A percentile compares a stretch with the other conserved stretches of the same genome.
Conservation (phyloP, 1,140 invertebrate genomes). For the Magallana gigas region DNA sequence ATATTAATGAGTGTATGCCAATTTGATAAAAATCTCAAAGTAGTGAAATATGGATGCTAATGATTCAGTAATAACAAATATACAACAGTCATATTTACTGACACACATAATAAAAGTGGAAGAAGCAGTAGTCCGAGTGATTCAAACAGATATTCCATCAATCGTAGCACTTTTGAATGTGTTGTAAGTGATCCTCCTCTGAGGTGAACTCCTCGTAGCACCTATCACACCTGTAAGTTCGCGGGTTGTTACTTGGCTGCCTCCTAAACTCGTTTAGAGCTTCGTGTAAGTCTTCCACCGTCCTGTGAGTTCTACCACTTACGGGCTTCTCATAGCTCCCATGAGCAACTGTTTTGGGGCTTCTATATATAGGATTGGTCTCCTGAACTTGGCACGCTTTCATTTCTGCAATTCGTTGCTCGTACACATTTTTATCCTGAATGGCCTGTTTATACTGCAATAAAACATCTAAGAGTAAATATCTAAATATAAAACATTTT, state of each 20-base stretch:
- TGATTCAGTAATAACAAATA: too few relatives aligned
- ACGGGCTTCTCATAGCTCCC: not conserved
- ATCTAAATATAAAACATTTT: not conserved
- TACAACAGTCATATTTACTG: too few relatives aligned
- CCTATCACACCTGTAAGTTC: not conserved
- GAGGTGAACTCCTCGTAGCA: slow-evolving; percentile 1
- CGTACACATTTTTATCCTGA: slow-evolving; percentile 10
- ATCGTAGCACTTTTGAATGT: slow-evolving; percentile 16
- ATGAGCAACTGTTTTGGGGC: not conserved
- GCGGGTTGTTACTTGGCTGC: not conserved
- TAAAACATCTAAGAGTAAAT: not conserved
- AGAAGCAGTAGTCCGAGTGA: too few relatives aligned
- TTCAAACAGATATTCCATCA: not conserved
- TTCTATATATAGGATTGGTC: not conserved
- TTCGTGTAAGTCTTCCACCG: not conserved
- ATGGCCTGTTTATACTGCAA: slow-evolving; percentile 20
- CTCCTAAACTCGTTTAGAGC: not conserved
- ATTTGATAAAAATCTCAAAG: too few relatives aligned
- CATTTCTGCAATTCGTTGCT: slow-evolving; percentile 21
- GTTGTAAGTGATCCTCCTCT: not conserved
- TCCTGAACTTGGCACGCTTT: not conserved
- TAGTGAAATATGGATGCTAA: too few relatives aligned
- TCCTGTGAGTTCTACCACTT: not conserved
- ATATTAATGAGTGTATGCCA: too few relatives aligned
- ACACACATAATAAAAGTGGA: too few relatives aligned